Base-by-base conservation (phyloP, 2,797 vertebrate species). In the Neosilurus mollespiculum region DNA sequence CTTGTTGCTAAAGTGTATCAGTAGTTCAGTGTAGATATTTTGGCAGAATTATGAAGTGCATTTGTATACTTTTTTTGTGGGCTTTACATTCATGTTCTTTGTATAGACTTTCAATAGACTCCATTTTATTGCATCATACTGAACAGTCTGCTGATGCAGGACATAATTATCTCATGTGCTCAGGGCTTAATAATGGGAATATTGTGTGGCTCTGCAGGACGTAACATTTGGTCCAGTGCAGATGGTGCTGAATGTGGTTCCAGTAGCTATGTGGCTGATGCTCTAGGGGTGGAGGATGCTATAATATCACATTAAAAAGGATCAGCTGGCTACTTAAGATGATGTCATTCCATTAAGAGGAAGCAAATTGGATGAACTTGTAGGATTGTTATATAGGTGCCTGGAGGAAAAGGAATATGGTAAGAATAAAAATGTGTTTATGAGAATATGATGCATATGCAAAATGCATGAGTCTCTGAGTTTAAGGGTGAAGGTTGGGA, bases 251-350 rank as follows among this genome's bases (percentile, higher is more conserved):
- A 26, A 72, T 75, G 24, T 84, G 65, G 51, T 80, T 80, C 66
- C 58, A 67, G 8, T 73, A 78, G 64, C 64, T 84, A 59, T 82
- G 61, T 81, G 80, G 54, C 22, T 62, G n/a, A 65, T 62, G 59
- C 43, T 71, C 69, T 72, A 24, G 79, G 70, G 69, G 43, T 6
- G 73, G 81, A 81, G 78, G 51, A 81, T 81, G 83, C 54, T 66
- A 56, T 53, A 51, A 61, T 86, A 85, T 89, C 87, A 81, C 37
- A 70, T 89, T 89, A 82, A 83, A 34, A 81, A 54, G 73, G 78
- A 81, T 89, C 86, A 88, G 81, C 87, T 85, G 86, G 81, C 88
- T 87, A 83, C 76, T 80, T 83, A 54, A 26, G 83, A 86, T 88
- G 86, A 88, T 81, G 82, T 88, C 83, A 88, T 88, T 61, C 58